Evolutionary conservation across 2,113 vertebrate genomes (phyloP), one percentile per base, ranked within the genome.

Genomic region (Hassar affinis): DNA sequence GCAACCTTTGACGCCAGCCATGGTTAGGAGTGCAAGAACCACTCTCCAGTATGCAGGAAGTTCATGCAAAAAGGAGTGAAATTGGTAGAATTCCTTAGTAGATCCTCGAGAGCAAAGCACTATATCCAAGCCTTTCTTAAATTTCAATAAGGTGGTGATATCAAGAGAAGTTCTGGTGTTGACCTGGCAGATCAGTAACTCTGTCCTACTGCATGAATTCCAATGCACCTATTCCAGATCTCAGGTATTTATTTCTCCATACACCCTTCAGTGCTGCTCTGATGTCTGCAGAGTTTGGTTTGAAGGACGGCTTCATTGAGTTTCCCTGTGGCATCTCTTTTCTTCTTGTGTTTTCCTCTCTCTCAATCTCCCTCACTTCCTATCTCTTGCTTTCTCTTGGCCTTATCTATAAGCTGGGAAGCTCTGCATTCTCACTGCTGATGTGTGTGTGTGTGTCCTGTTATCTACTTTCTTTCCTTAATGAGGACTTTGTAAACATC

Each of bases 401-500:
- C 82, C 96, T 98, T 99, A 98, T 99, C 97, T 97, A 82, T 74
- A 87, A 92, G 94, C 96, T 83, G 66, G 84, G 84, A 86, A 83
- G 89, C 81, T 91, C 87, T 90, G 88, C 88, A 85, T 64, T 89
- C 90, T 87, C 90, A 81, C 78, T 66, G 90, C 80, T 57, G 62
- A 52, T 83, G 68, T 84, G 87, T 72, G 88, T 42, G 38, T 42
- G 38, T 42, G 38, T 42, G 38, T 42, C 6, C 93, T 74, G 79
- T 96, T 98, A 98, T 98, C 97, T 96, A 87, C 77, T 94, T 94
- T 94, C 95, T 96, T 88, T 94, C 95, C 95, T 97, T 99, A 99
- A 99, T 99, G 97, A 99, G 97, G 93, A 88, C 95, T 97, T 97
- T 97, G 95, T 99, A 99, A 99, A 99, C 97, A 99, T 94, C 79